A percentile compares a stretch with the other conserved stretches of the same genome.
Evolutionary conservation across 2,797 vertebrate species (phyloP).

Genomic region (Enteromius unitaeniatus): DNA sequence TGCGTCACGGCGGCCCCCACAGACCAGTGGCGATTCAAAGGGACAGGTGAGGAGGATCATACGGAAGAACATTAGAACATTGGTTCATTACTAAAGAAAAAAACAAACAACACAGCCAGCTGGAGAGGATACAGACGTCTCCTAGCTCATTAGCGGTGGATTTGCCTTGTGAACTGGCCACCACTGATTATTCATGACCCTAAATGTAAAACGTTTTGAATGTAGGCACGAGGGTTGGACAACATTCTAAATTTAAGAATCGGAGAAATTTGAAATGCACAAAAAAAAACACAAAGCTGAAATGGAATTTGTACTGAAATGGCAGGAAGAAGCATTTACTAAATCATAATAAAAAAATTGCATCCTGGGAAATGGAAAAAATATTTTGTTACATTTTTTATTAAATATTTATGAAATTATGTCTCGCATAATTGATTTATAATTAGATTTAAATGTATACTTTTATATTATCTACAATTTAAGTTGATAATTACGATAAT

Average conservation of each 20-base stretch:
- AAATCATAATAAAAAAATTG: background rate
- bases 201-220: background rate
- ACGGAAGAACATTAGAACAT: background rate
- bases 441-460: background rate
- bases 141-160: constrained; percentile 10
- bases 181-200: background rate
- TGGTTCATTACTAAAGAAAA: constrained; percentile 1
- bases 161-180: constrained; percentile 12
- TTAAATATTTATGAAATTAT: background rate
- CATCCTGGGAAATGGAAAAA: background rate
- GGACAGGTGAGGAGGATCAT: constrained; percentile 26
- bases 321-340: background rate
- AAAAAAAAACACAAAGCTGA: background rate
- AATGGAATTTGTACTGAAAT: background rate
- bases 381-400: background rate
- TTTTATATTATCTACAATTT: background rate
- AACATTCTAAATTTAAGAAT: background rate
- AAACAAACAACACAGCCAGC: constrained; percentile 22
- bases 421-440: background rate
- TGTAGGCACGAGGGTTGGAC: background rate
- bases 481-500: background rate
- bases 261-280: background rate
- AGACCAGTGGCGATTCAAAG: constrained; percentile 21
- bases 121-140: constrained; percentile 19
- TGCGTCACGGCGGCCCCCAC: constrained; percentile 57